Base-by-base conservation (phyloP, 2,113 vertebrate species). In the Nothocercus nigrocapillus region DNA sequence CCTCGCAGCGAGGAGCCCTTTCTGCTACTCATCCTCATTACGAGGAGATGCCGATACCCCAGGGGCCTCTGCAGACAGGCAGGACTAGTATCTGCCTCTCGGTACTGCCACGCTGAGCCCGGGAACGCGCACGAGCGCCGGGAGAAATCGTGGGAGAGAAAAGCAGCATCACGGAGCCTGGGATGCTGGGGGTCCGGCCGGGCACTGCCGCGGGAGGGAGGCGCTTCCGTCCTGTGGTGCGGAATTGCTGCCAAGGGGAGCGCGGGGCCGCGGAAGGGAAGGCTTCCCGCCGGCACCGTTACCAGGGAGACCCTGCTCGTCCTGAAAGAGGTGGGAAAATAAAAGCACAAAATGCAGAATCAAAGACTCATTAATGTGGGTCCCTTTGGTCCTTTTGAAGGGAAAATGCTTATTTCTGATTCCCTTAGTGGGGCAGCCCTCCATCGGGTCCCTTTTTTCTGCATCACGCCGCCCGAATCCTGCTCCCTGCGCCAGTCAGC, bases 241-340 rank as follows among this genome's bases (percentile, higher is more conserved):
- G 77, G 58, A 85, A 77, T 30, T 18, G 40, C 73, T 88, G 18
- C 5, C 83, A 61, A 47, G 47, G 24, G 51, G 45, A 88, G 70
- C 59, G 69, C 13, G 24, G 51, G 24, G 28, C 17, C 14, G 53
- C 63, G 49, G 21, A 72, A 69, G 21, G 72, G 62, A 77, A 64
- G 88, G 14, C 76, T 89, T 80, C 69, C 61, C 67, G 30, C 73
- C 75, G 13, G 42, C 61, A 82, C 51, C 8, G 92, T 95, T 94
- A 88, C 93, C 90, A 91, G 91, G 93, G 93, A 91, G 88, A 95
- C 87, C 58, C 20, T 92, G 73, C 66, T 85, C 74, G 53, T 85
- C 70, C 59, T 85, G 69, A 89, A 85, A 74, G 15, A 36, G 34
- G 72, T 28, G 11, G 30, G 36, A 68, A 93, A 61, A 12, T 22